Conservation (phyloP, 2,888 invertebrate genomes). For the Drosophila pseudotakahashii region DNA sequence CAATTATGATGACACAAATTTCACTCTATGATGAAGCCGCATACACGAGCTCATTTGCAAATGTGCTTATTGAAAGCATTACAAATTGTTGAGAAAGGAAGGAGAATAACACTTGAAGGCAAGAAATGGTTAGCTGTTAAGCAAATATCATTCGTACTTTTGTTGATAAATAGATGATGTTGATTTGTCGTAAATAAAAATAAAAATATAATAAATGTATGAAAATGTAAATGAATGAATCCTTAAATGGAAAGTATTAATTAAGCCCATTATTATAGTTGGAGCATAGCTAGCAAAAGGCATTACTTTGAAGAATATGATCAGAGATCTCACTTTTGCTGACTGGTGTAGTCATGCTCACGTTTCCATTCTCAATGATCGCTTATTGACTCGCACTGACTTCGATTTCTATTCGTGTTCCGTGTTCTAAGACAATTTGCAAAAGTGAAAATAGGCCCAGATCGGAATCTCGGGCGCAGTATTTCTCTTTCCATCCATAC, state of each 20-base stretch:
- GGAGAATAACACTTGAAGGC: conserved; percentile 5
- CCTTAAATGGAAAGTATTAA: too few relatives aligned
- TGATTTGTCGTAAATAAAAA: too few relatives aligned
- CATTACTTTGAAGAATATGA: too few relatives aligned
- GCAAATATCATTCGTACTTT: too few relatives aligned
- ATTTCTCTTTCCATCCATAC: conserved; percentile 30
- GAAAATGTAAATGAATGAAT: too few relatives aligned
- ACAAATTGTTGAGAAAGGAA: conserved; percentile 5
- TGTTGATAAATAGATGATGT: too few relatives aligned
- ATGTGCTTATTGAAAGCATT: conserved; percentile 35
- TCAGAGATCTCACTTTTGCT: not conserved
- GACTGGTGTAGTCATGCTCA: conserved; percentile 33
- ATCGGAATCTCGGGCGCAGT: conserved; percentile 21
- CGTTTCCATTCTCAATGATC: conserved; percentile 39
- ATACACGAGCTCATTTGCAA: conserved; percentile 25
- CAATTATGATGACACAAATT: conserved; percentile 46
- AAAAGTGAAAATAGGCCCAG: conserved; percentile 72
- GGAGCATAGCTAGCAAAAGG: too few relatives aligned
- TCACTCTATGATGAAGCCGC: conserved; percentile 27
- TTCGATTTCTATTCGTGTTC: conserved; percentile 65
- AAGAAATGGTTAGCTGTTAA: too few relatives aligned
- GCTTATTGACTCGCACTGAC: conserved; percentile 41
- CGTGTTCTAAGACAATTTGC: conserved; percentile 57
- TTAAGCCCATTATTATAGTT: too few relatives aligned
- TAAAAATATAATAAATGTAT: too few relatives aligned